Conservation (phyloP, 2,113 vertebrate species). For the Hippocampus abdominalis region DNA sequence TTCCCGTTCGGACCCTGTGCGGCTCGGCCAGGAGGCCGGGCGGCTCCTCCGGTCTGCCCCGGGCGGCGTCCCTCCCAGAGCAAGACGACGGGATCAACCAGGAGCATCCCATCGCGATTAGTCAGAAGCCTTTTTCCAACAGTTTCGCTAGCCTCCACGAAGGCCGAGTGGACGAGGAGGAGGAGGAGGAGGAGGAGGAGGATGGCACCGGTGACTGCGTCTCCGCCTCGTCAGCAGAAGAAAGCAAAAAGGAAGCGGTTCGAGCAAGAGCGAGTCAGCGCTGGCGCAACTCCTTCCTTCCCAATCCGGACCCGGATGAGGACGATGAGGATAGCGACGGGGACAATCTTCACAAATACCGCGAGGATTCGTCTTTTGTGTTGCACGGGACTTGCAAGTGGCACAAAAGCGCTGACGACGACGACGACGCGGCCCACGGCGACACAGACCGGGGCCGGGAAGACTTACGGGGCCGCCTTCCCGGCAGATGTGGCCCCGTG, state of each 20-base stretch:
- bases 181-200: conserved; percentile 59
- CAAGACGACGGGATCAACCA: conserved; percentile 76
- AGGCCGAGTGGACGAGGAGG: conserved; percentile 58
- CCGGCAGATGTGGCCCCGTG: conserved; percentile 63
- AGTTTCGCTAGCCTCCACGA: conserved; percentile 57
- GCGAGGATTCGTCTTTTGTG: conserved; percentile 80
- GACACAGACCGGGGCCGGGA: conserved; percentile 52
- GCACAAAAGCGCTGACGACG: conserved; percentile 46
- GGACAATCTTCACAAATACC: conserved; percentile 69
- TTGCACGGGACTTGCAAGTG: conserved; percentile 76
- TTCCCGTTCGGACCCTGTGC: conserved; percentile 77
- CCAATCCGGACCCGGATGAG: conserved; percentile 71
- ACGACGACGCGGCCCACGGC: not conserved
- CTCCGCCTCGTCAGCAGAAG: conserved; percentile 57
- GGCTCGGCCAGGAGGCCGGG: conserved; percentile 73
- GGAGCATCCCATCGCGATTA: conserved; percentile 75
- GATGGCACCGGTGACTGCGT: conserved; percentile 59
- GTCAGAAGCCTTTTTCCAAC: conserved; percentile 71
- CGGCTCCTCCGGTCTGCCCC: conserved; percentile 69
- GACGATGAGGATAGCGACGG: conserved; percentile 70
- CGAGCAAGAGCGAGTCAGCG: conserved; percentile 44
- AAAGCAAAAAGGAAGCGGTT: conserved; percentile 58
- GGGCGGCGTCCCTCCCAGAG: conserved; percentile 78
- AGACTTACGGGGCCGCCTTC: conserved; percentile 59
- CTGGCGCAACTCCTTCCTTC: conserved; percentile 83